Base-by-base conservation (phyloP, 2,888 invertebrate species). In the Teleogryllus oceanicus region DNA sequence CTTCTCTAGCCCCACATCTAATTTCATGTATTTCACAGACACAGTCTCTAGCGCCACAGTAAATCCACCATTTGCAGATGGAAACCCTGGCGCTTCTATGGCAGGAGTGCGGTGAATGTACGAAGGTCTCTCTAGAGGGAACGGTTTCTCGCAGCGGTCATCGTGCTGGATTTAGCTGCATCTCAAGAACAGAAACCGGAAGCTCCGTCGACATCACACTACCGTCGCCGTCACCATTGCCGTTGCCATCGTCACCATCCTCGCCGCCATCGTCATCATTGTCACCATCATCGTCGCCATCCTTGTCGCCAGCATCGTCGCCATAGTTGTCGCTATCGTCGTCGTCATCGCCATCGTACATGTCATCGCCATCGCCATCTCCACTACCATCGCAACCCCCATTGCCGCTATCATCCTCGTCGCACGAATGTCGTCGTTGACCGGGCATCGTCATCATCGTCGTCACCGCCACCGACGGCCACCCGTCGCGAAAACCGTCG, bases 381-480 rank as follows among this genome's bases (percentile, higher is more conserved):
- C 87, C 88, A 85, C 88, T 87, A 85, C 89, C 87, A 37, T 37
- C 24, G 24, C 24, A 2, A 3, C 2, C 24, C 2, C 1, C 37
- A 1, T 37, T 8, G 37, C 37, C 37, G 37, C 37, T 8, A 37
- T 37, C 37, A 8, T 37, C 37, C 0, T 37, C 62, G 16, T 4
- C 62, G 51, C 51, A 51, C 11, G 2, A 62, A 5, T 8, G 62
- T 13, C 62, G 13, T 3, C 62, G 62, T 62, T 10, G 18, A 3
- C 1, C 62, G n/a, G 16, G 8, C 62, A 3, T 13, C 37, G 37
- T 8, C 37, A 8, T 37, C 5, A 5, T 0, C 0, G 37, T 13
- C 16, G 62, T 18, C 13, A 5, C 8, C 62, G 16, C 16, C 62
- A 18, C 62, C 62, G 16, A 12, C 13, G 16, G 13, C 62, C 16